phyloP scores from a whole-genome alignment of 2,113 vertebrate species.

The Eptesicus fuscus region DNA sequence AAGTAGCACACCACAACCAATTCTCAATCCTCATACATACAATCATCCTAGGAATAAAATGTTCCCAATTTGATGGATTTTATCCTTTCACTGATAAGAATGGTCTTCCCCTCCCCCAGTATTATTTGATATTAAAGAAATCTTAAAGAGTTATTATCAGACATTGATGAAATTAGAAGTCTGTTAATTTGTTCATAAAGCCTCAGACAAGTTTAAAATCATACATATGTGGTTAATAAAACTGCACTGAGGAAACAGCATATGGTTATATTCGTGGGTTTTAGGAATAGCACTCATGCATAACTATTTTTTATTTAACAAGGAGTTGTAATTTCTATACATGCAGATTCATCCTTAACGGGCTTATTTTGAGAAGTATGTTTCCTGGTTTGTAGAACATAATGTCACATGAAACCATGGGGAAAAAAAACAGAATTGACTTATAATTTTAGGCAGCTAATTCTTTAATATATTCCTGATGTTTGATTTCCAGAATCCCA shows the following conservation, averaged over 20 bases:
- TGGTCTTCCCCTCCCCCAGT: background rate
- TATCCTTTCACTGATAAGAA: background rate
- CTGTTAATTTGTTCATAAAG: background rate
- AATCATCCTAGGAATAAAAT: background rate
- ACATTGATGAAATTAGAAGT: background rate
- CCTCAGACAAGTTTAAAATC: conserved; percentile 21
- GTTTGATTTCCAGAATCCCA: background rate
- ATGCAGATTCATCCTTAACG: background rate
- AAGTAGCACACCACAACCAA: background rate
- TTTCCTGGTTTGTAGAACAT: background rate
- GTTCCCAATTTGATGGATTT: background rate
- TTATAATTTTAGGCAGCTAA: conserved; percentile 6
- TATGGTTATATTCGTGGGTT: background rate
- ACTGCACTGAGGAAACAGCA: background rate
- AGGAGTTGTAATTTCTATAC: background rate
- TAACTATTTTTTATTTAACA: background rate
- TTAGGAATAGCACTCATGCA: background rate
- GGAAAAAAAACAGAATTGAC: background rate
- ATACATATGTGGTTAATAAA: background rate
- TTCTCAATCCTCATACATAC: background rate
- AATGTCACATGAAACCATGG: background rate
- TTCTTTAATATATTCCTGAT: conserved; percentile 20
- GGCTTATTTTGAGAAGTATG: background rate
- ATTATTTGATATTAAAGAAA: background rate
- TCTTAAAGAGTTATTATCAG: background rate